Conservation (phyloP, 2,797 vertebrate genomes). For the Artibeus jamaicensis region DNA sequence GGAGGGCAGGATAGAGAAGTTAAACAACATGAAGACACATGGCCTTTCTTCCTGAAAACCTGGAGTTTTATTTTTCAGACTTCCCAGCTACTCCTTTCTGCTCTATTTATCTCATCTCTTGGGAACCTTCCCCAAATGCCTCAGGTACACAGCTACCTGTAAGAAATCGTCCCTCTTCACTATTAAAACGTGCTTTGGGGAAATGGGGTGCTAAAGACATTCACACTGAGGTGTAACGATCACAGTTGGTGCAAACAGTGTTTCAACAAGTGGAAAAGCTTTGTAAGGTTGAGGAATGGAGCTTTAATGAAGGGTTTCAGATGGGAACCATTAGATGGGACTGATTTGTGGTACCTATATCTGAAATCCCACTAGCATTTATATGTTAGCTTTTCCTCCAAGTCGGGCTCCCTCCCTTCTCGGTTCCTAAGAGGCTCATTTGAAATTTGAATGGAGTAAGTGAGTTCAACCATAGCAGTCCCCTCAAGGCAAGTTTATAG, state of each 20-base stretch:
- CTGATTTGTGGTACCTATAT: not conserved
- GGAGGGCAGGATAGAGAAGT: not conserved
- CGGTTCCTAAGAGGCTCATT: not conserved
- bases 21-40: not conserved
- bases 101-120: slow-evolving; percentile 32
- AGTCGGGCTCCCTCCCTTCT: not conserved
- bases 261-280: not conserved
- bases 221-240: not conserved
- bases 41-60: not conserved
- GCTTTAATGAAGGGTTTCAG: not conserved
- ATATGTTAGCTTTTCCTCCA: not conserved
- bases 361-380: not conserved
- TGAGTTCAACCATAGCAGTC: not conserved
- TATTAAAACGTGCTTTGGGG: not conserved
- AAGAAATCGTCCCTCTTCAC: slow-evolving; percentile 38
- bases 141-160: not conserved
- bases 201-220: not conserved
- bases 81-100: not conserved
- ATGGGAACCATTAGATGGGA: not conserved
- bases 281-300: not conserved
- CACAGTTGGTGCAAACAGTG: not conserved
- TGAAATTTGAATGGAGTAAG: not conserved
- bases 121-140: not conserved
- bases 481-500: not conserved
- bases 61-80: not conserved